Evolutionary conservation across 2,888 invertebrate species (phyloP).

Genomic region (Ochropleura leucogaster): DNA sequence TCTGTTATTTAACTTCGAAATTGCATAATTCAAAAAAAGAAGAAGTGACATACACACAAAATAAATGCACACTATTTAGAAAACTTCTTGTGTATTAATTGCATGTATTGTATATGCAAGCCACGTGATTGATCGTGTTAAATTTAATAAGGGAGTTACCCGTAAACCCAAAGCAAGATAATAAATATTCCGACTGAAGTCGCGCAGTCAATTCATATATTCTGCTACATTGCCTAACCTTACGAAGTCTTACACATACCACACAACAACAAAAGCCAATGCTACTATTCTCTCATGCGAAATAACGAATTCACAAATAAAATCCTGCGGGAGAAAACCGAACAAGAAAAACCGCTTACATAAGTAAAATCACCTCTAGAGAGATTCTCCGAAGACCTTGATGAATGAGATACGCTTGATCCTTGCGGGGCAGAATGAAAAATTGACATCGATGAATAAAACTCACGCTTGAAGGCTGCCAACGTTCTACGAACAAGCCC

Average conservation of each 20-base stretch:
- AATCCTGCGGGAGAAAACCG: constrained; percentile 37
- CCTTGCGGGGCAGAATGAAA: constrained; percentile 69
- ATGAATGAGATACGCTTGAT: constrained; percentile 72
- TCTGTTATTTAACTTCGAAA: constrained; percentile 25
- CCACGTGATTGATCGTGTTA: background rate
- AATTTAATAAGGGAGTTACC: constrained; percentile 5
- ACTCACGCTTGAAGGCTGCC: constrained; percentile 60
- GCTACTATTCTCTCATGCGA: constrained; percentile 32
- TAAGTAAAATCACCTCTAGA: constrained; percentile 61
- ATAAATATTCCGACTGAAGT: constrained; percentile 33
- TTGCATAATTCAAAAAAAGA: constrained; percentile 3
- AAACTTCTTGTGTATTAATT: background rate
- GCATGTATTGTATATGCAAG: background rate
- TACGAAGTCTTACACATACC: constrained; percentile 9
- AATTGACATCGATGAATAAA: constrained; percentile 75
- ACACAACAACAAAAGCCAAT: constrained; percentile 24
- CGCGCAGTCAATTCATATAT: constrained; percentile 36
- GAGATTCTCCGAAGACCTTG: constrained; percentile 64
- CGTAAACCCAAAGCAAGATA: background rate
- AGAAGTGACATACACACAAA: constrained; percentile 3
- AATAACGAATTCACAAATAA: constrained; percentile 59
- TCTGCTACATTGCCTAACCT: constrained; percentile 26
- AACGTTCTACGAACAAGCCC: constrained; percentile 38
- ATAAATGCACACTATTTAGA: constrained; percentile 31
- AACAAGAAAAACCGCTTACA: constrained; percentile 61